Conservation (phyloP, 2,888 invertebrate species). For the Dorcus parallelipipedus region DNA sequence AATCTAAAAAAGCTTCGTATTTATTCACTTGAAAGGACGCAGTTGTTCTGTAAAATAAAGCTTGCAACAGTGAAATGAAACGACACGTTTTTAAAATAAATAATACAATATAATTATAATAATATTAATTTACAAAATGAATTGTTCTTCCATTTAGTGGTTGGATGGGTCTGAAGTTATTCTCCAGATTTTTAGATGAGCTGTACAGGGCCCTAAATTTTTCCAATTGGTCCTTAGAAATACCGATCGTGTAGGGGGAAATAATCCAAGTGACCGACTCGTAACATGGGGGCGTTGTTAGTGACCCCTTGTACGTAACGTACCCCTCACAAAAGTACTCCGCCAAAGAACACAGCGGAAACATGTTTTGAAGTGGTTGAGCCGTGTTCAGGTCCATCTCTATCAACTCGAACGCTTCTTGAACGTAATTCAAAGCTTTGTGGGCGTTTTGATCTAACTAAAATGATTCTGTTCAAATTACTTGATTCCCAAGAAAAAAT, state of each 20-base stretch:
- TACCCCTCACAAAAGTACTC: conserved; percentile 23
- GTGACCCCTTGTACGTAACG: conserved; percentile 65
- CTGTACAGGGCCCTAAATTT: conserved; percentile 22
- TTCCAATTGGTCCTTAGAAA: conserved; percentile 60
- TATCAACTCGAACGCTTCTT: conserved; percentile 12
- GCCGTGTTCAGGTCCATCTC: conserved; percentile 14
- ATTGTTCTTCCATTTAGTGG: conserved; percentile 24
- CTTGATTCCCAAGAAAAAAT: too few species aligned
- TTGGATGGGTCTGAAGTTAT: conserved; percentile 28
- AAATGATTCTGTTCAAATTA: not conserved
- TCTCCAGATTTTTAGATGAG: conserved; percentile 17
- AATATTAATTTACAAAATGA: conserved; percentile 12
- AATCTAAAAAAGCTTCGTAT: too few species aligned
- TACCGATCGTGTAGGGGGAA: conserved; percentile 65
- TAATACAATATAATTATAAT: not conserved
- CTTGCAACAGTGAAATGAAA: too few species aligned
- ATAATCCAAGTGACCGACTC: conserved; percentile 74
- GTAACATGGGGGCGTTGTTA: conserved; percentile 73
- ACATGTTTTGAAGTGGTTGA: conserved; percentile 15
- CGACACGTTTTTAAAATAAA: not conserved
- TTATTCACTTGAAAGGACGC: too few species aligned
- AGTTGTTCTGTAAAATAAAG: too few species aligned
- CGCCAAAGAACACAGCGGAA: conserved; percentile 16
- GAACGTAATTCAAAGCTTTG: conserved; percentile 11
- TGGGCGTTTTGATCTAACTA: conserved; percentile 14